Base-by-base conservation (phyloP, 2,888 invertebrate species). In the Theretra japonica region DNA sequence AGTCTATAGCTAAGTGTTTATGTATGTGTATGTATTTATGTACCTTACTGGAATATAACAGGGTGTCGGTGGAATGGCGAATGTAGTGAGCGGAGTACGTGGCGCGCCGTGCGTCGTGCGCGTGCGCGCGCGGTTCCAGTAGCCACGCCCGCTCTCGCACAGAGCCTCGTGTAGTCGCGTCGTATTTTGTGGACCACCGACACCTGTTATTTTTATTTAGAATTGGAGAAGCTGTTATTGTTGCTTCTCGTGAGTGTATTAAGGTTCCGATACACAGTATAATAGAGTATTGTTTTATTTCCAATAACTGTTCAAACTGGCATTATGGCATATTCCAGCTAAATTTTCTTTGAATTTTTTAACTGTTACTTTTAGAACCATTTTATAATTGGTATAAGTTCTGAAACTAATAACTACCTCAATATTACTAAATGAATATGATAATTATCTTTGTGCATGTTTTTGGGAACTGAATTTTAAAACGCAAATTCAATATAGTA, bases 341-440 rank as follows among this genome's bases (percentile, higher is more conserved):
- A 84, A 86, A 83, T 84, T 89, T 87, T 84, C 82, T 89, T 91
- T 89, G 82, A 88, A 86, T 87, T 90, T 83, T 82, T 83, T 41
- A 28, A 86, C 88, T 91, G 90, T 92, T 93, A 91, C 90, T 89
- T 91, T 90, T 91, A 90, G 90, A 92, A 88, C 89, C 88, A 92
- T 91, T 91, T 88, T 90, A 86, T 93, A 88, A 93, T 94, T 93
- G 93, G 93, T 93, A 91, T 94, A 94, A 94, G 93, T 94, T 94
- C 91, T 90, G 92, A 92, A 93, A 94, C 94, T 92, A 92, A 92
- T 92, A 94, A 94, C 94, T 94, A 94, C 94, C 94, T 94, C 94
- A 94, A 93, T 93, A 92, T 91, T 93, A 92, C 92, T 94, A 93
- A 94, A 93, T 93, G 90, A 90, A 91, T 92, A 92, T 91, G 89